Evolutionary conservation across 2,888 invertebrate species (phyloP), one percentile per base, ranked within the genome.

Genomic region (Ennomos fuscantarius): DNA sequence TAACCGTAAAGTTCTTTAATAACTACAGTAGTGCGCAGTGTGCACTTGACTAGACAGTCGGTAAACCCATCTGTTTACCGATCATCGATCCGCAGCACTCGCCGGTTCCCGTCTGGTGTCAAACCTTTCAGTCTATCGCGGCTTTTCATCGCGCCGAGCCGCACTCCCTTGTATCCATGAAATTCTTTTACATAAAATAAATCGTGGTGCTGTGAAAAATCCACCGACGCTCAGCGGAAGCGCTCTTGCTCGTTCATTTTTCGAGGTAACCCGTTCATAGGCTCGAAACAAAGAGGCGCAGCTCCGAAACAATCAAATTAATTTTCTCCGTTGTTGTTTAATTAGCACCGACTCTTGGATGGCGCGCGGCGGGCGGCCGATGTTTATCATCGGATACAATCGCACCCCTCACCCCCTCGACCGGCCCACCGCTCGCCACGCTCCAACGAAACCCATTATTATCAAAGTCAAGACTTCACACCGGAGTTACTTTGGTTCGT

Each of bases 341-440:
- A 91, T 90, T 91, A 90, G 90, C 86, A 85, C 81, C 84, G 84
- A 87, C 82, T 88, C 84, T 86, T 83, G 85, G 89, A 85, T 87
- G 82, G 87, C 86, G 82, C 82, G 84, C 53, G 58, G 82, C 84
- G 85, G 87, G 85, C 83, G 87, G 86, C 83, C 88, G 83, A 87
- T 90, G 89, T 88, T 90, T 91, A 91, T 91, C 89, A 89, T 89
- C 85, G 84, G 84, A 89, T 89, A 89, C 90, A 90, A 90, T 90
- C 91, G 84, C 82, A 68, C 74, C 79, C 78, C 75, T 60, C 62
- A 69, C 61, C 60, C 69, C 63, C 70, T 72, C 73, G 64, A 66
- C 73, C 72, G 64, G 69, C 71, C 76, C 73, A 71, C 69, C 60
- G 65, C 72, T 72, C 73, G 69, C 70, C 73, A 78, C 79, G 78